These are phyloP conservation scores for Eupithecia exiguata DNA, from an alignment of 2,888 invertebrate genomes.

Conservation along the genomic window DNA sequence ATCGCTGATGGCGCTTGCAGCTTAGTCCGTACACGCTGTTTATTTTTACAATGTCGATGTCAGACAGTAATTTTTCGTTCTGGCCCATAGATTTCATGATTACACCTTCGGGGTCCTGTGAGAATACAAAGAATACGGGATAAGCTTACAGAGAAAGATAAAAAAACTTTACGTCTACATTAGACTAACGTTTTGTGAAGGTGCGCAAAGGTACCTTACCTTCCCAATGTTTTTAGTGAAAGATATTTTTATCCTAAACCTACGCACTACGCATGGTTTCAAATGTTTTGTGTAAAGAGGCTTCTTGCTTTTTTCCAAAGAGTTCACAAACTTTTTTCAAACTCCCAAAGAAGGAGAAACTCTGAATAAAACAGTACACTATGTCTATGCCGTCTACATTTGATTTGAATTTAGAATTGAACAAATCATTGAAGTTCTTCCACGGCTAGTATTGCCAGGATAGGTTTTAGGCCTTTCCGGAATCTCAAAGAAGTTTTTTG, in stretches of 20 bases:
- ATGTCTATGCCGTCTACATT: neutral
- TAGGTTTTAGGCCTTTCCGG: neutral
- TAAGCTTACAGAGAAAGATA: no score
- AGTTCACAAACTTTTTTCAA: no score
- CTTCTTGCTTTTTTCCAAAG: neutral
- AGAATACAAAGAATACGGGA: slow-evolving; percentile 11
- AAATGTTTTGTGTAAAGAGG: neutral
- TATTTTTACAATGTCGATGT: slow-evolving; percentile 68
- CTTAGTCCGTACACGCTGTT: slow-evolving; percentile 68
- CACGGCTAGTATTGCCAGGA: neutral
- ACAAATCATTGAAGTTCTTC: neutral
- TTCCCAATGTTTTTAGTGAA: neutral
- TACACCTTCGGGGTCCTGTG: slow-evolving; percentile 69
- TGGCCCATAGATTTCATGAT: slow-evolving; percentile 70
- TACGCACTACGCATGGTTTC: neutral
- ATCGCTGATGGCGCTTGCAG: slow-evolving; percentile 2
- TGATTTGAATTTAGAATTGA: neutral
- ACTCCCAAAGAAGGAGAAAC: no score
- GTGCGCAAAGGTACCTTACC: no score
- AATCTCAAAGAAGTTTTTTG: neutral
- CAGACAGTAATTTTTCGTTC: slow-evolving; percentile 61
- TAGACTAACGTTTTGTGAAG: no score
- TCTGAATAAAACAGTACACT: neutral
- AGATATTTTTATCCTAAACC: neutral
- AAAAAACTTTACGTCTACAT: no score